Conservation (phyloP, 2,797 vertebrate genomes). For the Xyrichtys novacula region DNA sequence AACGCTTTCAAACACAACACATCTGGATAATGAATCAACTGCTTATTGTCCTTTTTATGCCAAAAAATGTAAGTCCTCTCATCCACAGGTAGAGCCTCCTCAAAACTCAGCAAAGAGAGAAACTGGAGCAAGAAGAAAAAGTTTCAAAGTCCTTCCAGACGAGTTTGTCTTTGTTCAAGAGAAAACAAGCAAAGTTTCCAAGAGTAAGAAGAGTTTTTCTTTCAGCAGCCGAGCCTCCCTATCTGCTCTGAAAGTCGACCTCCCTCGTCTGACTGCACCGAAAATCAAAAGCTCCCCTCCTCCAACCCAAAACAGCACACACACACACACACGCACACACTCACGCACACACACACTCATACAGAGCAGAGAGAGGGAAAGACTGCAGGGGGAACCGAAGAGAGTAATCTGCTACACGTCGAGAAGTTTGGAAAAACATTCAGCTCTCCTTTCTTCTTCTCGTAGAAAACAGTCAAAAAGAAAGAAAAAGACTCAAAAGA, state of each 20-base stretch:
- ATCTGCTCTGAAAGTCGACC: constrained; percentile 75
- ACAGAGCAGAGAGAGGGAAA: constrained; percentile 40
- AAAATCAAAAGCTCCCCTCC: constrained; percentile 73
- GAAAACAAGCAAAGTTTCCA: constrained; percentile 14
- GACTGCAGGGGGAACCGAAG: constrained; percentile 63
- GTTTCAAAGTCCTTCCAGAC: background rate
- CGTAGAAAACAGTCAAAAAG: background rate
- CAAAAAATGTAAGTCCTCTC: constrained; percentile 26
- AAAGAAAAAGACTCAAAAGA: constrained; percentile 16
- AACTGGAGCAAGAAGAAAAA: background rate
- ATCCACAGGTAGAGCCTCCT: constrained; percentile 45
- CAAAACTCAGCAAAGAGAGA: constrained; percentile 7
- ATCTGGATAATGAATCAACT: constrained; percentile 15
- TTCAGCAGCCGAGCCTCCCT: constrained; percentile 59
- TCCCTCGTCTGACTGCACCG: constrained; percentile 70
- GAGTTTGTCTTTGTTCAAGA: background rate
- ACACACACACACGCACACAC: constrained; percentile 40
- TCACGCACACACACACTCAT: constrained; percentile 32
- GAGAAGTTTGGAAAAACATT: constrained; percentile 42
- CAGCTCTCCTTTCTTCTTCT: constrained; percentile 12
- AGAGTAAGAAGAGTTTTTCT: constrained; percentile 47
- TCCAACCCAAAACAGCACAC: constrained; percentile 55
- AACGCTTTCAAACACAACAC: constrained; percentile 12
- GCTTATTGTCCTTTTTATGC: constrained; percentile 20
- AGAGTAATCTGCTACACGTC: constrained; percentile 50